Conservation (phyloP, 2,888 invertebrate genomes). For the Euplexia lucipara region DNA sequence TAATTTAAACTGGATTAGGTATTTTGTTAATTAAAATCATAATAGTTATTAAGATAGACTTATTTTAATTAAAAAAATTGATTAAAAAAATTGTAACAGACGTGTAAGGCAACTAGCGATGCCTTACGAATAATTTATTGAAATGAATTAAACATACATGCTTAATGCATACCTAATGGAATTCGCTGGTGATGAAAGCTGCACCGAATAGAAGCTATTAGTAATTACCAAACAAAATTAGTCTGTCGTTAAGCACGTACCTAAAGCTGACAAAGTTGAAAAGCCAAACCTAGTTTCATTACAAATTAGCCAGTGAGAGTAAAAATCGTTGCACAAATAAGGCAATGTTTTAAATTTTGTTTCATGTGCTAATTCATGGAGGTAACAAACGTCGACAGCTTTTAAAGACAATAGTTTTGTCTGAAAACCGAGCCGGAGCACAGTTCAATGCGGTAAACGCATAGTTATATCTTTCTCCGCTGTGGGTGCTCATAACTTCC, state of each 20-base stretch:
- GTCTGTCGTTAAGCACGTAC: slow-evolving; percentile 5
- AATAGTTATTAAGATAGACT: no score
- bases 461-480: slow-evolving; percentile 38
- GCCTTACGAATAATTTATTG: not conserved
- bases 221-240: slow-evolving; percentile 12
- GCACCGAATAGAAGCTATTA: slow-evolving; percentile 15
- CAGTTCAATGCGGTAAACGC: slow-evolving; percentile 26
- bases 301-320: slow-evolving; percentile 1
- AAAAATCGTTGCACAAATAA: not conserved
- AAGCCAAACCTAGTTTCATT: slow-evolving; percentile 4
- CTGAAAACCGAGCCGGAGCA: not conserved
- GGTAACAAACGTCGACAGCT: not conserved
- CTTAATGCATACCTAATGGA: slow-evolving; percentile 2
- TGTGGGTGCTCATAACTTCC: slow-evolving; percentile 57
- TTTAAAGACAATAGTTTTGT: slow-evolving; percentile 9
- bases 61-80: no score
- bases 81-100: no score
- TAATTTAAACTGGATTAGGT: slow-evolving; percentile 1
- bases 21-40: no score
- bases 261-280: slow-evolving; percentile 15
- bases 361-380: not conserved
- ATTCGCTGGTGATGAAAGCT: not conserved
- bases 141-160: not conserved
- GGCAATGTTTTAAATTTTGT: not conserved
- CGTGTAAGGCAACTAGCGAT: not conserved